Base-by-base conservation (phyloP, 2,113 vertebrate genomes). In the Semnornis frantzii region DNA sequence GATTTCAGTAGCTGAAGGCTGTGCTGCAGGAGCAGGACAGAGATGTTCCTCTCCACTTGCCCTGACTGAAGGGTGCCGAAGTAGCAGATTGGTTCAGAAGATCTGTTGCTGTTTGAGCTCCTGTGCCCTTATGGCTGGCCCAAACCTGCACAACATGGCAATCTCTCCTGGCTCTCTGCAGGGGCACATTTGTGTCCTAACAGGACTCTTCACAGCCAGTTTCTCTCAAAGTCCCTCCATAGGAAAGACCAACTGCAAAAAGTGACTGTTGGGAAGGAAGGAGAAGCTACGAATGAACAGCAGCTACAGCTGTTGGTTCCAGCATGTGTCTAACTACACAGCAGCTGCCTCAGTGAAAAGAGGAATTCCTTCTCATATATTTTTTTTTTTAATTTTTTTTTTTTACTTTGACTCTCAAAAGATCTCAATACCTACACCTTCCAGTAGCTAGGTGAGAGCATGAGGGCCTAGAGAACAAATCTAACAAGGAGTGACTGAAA, bases 61-160 rank as follows among this genome's bases (percentile, higher is more conserved):
- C 48, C 17, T 30, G 54, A 18, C 25, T 44, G 55, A 73, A 11
- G 1, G 31, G 48, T 34, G 37, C 66, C 85, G 74, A 21, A 79
- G 76, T 48, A 59, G n/a, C 42, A 55, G 64, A 63, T 74, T 27
- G 55, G 28, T 30, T 59, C 68, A 63, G 82, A 52, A 74, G 74
- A 77, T 85, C 76, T 58, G 25, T 25, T 12, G 2, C 42, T 19
- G 5, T 33, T 42, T 19, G 37, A 62, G 50, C 44, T 50, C 20
- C 54, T 86, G 58, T 34, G 79, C 68, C 34, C 66, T 3, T 8
- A 21, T 0, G 12, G 16, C 31, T 54, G 78, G 30, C 55, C 75
- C 1, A 1, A 52, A 65, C 42, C 80, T 33, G 3, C 34, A 48
- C 3, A 0, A 9, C 7, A 34, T 3, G 5, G 39, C 57, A 4